phyloP scores from a whole-genome alignment of 2,797 vertebrate species.

The Borostomias antarcticus region DNA sequence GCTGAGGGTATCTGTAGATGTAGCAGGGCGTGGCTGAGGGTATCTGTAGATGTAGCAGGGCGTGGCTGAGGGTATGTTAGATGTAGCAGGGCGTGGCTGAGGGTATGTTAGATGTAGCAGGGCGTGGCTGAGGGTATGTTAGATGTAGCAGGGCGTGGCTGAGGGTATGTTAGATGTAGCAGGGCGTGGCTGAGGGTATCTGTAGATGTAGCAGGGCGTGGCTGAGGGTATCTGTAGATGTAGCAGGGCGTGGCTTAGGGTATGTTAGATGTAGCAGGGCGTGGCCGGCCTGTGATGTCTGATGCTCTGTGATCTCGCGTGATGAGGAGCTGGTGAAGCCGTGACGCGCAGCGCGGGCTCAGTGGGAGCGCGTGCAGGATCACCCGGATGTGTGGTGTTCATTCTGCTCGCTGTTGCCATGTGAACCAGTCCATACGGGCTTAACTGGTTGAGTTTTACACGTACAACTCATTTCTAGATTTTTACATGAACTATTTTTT shows the following conservation, averaged over 20 bases:
- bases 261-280: not conserved
- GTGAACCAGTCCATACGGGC: not conserved
- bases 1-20: too few species aligned
- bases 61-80: too few species aligned
- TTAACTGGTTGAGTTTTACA: not conserved
- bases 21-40: too few species aligned
- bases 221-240: not conserved
- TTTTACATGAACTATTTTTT: not conserved
- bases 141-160: too few species aligned
- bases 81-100: too few species aligned
- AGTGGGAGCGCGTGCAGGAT: conserved; percentile 5
- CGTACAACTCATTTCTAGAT: not conserved
- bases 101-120: too few species aligned
- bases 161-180: too few species aligned
- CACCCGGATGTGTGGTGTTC: conserved; percentile 8
- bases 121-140: too few species aligned
- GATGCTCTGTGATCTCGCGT: conserved; percentile 11
- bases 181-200: not conserved
- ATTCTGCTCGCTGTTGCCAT: not conserved
- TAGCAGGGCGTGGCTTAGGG: too few species aligned
- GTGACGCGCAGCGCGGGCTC: conserved; percentile 2
- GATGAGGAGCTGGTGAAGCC: not conserved
- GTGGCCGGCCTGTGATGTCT: not conserved
- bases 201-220: not conserved
- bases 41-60: too few species aligned